Conservation (phyloP, 2,113 vertebrate genomes). For the Hirundichthys speculiger region DNA sequence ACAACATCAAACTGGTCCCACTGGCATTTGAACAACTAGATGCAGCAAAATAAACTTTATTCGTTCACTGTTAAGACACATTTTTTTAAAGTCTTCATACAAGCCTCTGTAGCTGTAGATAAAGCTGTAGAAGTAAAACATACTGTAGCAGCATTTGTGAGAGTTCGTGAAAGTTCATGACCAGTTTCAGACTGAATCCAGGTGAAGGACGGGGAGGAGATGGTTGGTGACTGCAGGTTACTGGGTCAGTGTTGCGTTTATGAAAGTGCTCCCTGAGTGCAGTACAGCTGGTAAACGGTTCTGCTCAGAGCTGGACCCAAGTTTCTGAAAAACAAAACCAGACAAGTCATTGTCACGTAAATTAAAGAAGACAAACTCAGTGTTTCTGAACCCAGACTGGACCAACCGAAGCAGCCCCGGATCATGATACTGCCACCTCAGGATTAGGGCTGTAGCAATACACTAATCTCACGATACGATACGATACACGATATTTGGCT, state of each 20-base stretch:
- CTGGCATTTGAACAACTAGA: too few relatives aligned
- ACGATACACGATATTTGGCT: too few relatives aligned
- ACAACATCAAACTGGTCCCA: too few relatives aligned
- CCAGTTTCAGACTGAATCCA: not conserved
- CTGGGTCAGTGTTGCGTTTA: constrained; percentile 37
- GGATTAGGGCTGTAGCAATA: too few relatives aligned
- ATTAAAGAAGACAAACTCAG: too few relatives aligned
- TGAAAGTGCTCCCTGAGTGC: constrained; percentile 76
- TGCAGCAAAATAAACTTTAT: constrained; percentile 40
- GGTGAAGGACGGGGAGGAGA: not conserved
- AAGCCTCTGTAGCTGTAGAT: too few relatives aligned
- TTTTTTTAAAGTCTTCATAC: not conserved
- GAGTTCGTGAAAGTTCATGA: not conserved
- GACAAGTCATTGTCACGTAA: too few relatives aligned
- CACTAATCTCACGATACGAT: too few relatives aligned
- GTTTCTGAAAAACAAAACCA: constrained; percentile 80
- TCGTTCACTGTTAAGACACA: not conserved
- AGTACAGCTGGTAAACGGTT: constrained; percentile 89
- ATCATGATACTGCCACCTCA: too few relatives aligned
- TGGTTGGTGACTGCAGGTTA: not conserved
- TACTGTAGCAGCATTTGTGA: constrained; percentile 30
- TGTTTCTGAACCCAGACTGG: too few relatives aligned
- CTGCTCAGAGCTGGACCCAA: constrained; percentile 88
- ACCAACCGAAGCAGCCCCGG: too few relatives aligned
- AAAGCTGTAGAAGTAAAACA: not conserved